A percentile compares a stretch with the other conserved stretches of the same genome.
These are phyloP conservation scores for Hydropsyche betteni DNA, from an alignment of 2,888 invertebrate species.

Conservation along the genomic window DNA sequence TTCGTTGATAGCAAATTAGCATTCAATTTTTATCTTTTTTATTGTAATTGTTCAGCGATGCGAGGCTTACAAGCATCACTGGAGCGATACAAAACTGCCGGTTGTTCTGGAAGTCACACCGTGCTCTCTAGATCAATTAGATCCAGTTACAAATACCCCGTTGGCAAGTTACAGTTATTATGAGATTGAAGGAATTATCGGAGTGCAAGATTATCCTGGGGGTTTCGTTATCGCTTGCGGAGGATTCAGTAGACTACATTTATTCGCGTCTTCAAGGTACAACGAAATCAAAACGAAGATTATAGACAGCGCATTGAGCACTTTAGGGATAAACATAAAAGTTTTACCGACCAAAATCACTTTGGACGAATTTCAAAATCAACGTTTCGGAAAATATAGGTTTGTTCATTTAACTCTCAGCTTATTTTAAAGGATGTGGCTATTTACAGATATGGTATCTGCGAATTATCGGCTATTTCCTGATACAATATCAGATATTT, in stretches of 20 bases:
- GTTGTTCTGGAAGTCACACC: constrained; percentile 92
- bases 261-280: constrained; percentile 86
- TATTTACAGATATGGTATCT: too few relatives aligned
- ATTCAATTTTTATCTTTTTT: too few relatives aligned
- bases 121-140: constrained; percentile 90
- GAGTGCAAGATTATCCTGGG: constrained; percentile 88
- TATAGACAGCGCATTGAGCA: constrained; percentile 81
- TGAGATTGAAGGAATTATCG: constrained; percentile 65
- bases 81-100: constrained; percentile 92
- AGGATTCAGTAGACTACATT: constrained; percentile 89
- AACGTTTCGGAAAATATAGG: constrained; percentile 94
- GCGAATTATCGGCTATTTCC: too few relatives aligned
- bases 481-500: too few relatives aligned
- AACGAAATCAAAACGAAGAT: constrained; percentile 89
- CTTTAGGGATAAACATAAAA: constrained; percentile 85
- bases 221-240: constrained; percentile 93
- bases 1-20: too few relatives aligned
- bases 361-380: constrained; percentile 84
- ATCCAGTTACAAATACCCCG: constrained; percentile 83
- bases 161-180: constrained; percentile 71
- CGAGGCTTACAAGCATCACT: constrained; percentile 94
- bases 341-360: constrained; percentile 84
- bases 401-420: constrained; percentile 55
- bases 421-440: too few relatives aligned
- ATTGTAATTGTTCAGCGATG: constrained; percentile 70